Evolutionary conservation across 2,113 vertebrate species (phyloP), one percentile per base, ranked within the genome.

Genomic region (Hymenochirus boettgeri): DNA sequence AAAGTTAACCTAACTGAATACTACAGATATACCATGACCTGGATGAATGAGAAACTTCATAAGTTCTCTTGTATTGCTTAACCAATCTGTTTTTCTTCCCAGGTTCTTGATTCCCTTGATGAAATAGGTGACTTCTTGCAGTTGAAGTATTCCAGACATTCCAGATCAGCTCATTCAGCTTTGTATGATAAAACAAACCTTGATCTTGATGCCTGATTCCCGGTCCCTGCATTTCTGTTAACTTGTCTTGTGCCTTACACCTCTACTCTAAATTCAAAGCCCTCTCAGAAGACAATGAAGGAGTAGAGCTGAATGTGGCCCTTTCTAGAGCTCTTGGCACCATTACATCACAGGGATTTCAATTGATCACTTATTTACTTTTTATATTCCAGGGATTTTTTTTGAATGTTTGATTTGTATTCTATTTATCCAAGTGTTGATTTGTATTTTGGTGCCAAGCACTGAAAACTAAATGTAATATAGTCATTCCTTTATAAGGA

Each of bases 61-160:
- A 31, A 31, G 29, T n/a, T n/a, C n/a, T n/a, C n/a, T n/a, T 31
- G 29, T 31, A 31, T 31, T 10, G 5, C 29, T 10, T 31, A 6
- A 10, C 29, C 10, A 1, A 15, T 42, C 6, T 42, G 7, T n/a
- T n/a, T 42, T 42, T 18, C 18, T 26, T 86, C 85, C 7, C 86
- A 98, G 95, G 93, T 96, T 74, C 84, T 98, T 74, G 80, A 88
- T 54, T 82, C 87, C 56, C 69, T 93, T 72, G 86, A 96, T 74
- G 89, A 96, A 77, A 67, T 95, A 71, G 95, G 95, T 52, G 91
- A 98, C 73, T 50, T 73, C 66, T 79, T 98, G 60, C 74, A 80
- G 2, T 76, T 96, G 76, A 98, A 94, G 77, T 96, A 96, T 79
- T 97, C 93, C 29, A 85, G 84, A 11, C 70, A 70, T 61, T 88